These are phyloP conservation scores for Germaria angustata DNA, from an alignment of 2,888 invertebrate genomes.

Conservation along the genomic window DNA sequence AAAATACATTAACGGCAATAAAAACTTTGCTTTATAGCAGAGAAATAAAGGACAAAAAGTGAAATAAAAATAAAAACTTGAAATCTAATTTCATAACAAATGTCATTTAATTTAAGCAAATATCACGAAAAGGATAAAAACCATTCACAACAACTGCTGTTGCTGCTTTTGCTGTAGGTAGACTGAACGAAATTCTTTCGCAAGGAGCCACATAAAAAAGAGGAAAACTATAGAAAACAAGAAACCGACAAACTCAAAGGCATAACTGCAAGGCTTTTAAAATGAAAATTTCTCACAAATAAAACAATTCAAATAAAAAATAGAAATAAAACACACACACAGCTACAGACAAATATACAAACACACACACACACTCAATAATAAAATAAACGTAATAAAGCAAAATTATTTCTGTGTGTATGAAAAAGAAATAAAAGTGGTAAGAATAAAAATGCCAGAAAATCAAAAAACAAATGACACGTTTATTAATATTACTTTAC, in stretches of 20 bases:
- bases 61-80: constrained; percentile 11
- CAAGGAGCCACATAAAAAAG: neutral
- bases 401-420: constrained; percentile 16
- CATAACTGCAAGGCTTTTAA: constrained; percentile 53
- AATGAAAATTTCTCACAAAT: constrained; percentile 7
- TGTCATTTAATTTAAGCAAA: constrained; percentile 78
- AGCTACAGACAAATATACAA: neutral
- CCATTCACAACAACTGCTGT: constrained; percentile 77
- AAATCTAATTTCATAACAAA: constrained; percentile 75
- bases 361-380: neutral
- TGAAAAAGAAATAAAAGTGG: constrained; percentile 23
- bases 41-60: neutral
- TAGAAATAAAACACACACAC: too few species aligned
- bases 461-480: neutral
- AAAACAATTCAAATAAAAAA: constrained; percentile 1
- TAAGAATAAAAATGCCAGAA: neutral
- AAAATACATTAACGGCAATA: constrained; percentile 49
- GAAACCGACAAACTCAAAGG: constrained; percentile 36
- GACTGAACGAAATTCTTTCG: constrained; percentile 7
- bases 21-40: constrained; percentile 25
- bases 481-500: constrained; percentile 2
- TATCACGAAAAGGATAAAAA: constrained; percentile 77
- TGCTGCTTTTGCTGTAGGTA: neutral
- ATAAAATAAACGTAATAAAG: constrained; percentile 48
- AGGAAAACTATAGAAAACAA: constrained; percentile 29